Percentiles rank a stretch among this genome's conserved stretches.
Conservation (phyloP, 2,113 vertebrate genomes). For the Cichladusa arquata region DNA sequence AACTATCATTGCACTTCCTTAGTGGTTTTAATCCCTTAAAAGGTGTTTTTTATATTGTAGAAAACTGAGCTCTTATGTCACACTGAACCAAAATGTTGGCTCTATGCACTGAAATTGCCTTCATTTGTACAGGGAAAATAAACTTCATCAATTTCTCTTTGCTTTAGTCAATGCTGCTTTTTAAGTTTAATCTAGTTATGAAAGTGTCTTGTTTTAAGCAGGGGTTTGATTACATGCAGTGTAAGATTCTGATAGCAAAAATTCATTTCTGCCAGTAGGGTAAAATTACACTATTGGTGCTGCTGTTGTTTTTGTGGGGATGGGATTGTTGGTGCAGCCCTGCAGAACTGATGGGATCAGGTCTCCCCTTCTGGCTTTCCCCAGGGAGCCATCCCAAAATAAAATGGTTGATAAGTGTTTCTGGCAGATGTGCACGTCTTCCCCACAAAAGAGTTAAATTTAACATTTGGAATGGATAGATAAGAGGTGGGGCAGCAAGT, state of each 20-base stretch:
- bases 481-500: background rate
- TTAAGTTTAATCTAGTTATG: background rate
- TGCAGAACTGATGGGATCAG: fast-evolving
- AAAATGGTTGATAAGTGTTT: background rate
- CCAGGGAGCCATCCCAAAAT: background rate
- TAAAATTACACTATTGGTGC: fast-evolving
- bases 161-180: background rate
- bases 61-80: background rate
- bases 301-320: background rate
- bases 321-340: background rate
- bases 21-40: background rate
- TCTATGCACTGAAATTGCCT: background rate
- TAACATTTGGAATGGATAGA: background rate
- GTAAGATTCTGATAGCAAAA: background rate
- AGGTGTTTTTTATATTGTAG: background rate
- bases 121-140: background rate
- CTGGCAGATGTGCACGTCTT: background rate
- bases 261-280: background rate
- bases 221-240: background rate
- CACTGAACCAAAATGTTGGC: background rate
- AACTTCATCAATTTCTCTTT: background rate
- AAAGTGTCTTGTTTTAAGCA: background rate
- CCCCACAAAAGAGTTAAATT: background rate
- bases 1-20: background rate
- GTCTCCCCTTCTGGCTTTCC: background rate